Base-by-base conservation (phyloP, 1,140 invertebrate genomes). In the Parapsyche elsis region DNA sequence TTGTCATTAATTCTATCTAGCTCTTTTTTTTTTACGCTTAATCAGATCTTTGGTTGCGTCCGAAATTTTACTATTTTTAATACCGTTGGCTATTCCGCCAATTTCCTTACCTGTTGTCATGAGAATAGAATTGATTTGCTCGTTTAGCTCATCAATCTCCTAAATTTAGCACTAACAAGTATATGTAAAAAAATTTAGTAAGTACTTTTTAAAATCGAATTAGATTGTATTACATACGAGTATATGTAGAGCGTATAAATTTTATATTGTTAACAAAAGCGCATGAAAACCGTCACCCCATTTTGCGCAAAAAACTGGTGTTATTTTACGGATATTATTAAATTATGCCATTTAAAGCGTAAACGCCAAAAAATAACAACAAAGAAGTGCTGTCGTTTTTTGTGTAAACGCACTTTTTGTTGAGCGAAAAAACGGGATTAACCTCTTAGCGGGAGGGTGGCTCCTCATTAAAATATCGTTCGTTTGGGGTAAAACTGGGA, bases 381-480 rank as follows among this genome's bases (percentile, higher is more conserved):
- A 67, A 67, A 67, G 64, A 67, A 21, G 19, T 26, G 1, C 24
- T 67, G 21, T 26, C 24, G 21, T 26, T 26, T 26, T 67, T 67
- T 67, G 12, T 30, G 9, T 23, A n/a, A 23, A 26, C 24, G 24
- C 64, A 16, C 49, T 53, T 53, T 14, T 53, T 53, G 2, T 53
- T 16, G 49, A 16, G 49, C 7, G 24, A 67, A 67, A 67, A 67
- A 67, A 67, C 9, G 23, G 45, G 73, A 73, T 79, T 76, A 76
- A n/a, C 21, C 44, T n/a, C 46, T 14, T 30, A 76, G 70, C 74
- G 21, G 5, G 21, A 30, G 64, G 64, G 64, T 67, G 64, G 24
- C 9, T 26, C 12, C 71, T 82, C 82, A 83, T 83, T 80, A 83
- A 81, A 81, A 77, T 80, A 83, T 83, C 79, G 74, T 81, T 81